phyloP scores from a whole-genome alignment of 2,797 vertebrate species.

The Mormyrus hasselquistii region DNA sequence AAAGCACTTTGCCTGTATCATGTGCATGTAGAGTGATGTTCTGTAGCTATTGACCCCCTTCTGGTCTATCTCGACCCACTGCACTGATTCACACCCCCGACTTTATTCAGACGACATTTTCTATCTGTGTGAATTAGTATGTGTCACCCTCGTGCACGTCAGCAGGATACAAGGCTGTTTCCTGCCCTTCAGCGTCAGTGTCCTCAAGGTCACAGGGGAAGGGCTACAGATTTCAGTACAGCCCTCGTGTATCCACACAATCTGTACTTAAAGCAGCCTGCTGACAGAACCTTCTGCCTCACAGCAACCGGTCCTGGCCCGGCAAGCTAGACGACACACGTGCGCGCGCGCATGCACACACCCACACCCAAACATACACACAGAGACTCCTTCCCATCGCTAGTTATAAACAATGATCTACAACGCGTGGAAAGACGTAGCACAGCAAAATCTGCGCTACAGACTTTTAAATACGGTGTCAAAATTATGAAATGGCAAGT shows the following conservation, averaged over 20 bases:
- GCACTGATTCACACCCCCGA: not conserved
- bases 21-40: not conserved
- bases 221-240: not conserved
- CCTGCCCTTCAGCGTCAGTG: not conserved
- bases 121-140: not conserved
- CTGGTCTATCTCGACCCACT: not conserved
- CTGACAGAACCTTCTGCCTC: constrained; percentile 15
- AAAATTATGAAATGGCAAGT: not conserved
- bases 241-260: constrained; percentile 2
- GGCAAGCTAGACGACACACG: not conserved
- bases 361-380: not conserved
- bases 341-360: not conserved
- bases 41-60: not conserved
- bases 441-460: not conserved
- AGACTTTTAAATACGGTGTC: not conserved
- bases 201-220: not conserved
- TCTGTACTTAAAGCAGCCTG: constrained; percentile 15
- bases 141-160: not conserved
- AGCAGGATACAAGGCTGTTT: not conserved
- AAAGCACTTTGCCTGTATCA: not conserved
- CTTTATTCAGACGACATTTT: not conserved
- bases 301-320: not conserved
- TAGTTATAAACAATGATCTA: not conserved
- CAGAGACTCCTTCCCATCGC: not conserved
- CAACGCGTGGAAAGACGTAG: not conserved